Percentiles rank a stretch among this genome's conserved stretches.
phyloP scores from a whole-genome alignment of 2,113 vertebrate species.

The Urocynchramus pylzowi region DNA sequence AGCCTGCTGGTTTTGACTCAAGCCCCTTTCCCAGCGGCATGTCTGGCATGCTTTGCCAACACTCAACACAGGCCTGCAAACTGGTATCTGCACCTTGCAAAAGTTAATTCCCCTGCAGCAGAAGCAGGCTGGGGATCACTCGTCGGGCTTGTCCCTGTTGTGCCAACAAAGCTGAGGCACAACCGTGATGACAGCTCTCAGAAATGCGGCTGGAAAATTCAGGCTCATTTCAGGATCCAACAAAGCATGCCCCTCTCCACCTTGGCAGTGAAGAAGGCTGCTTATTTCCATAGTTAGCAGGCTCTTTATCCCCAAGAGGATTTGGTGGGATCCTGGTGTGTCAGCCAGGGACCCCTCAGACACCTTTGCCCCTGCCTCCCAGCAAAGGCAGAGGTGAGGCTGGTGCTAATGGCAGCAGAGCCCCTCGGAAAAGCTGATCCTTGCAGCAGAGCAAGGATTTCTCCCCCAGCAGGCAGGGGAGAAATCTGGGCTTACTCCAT shows the following conservation, averaged over 20 bases:
- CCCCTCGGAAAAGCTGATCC: background rate
- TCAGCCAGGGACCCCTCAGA: background rate
- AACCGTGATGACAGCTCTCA: background rate
- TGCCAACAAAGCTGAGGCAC: background rate
- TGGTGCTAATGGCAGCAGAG: background rate
- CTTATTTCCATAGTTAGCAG: background rate
- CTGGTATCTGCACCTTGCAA: background rate
- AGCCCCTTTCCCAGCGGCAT: accelerated
- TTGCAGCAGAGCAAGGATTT: background rate
- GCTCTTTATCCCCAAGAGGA: background rate
- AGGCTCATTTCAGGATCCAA: background rate
- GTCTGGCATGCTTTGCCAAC: background rate
- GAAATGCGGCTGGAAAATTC: background rate
- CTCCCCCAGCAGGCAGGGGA: background rate
- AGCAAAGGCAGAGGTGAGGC: background rate
- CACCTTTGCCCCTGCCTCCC: background rate
- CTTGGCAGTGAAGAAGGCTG: background rate
- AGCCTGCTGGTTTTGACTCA: accelerated
- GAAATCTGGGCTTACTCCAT: background rate
- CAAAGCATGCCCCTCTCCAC: background rate
- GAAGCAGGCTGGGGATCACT: background rate
- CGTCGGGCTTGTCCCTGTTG: background rate
- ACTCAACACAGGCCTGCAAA: background rate
- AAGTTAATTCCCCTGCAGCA: background rate
- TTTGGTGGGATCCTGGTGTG: background rate